These are phyloP conservation scores for Herminia tarsipennalis DNA, from an alignment of 2,888 invertebrate species.

Conservation along the genomic window DNA sequence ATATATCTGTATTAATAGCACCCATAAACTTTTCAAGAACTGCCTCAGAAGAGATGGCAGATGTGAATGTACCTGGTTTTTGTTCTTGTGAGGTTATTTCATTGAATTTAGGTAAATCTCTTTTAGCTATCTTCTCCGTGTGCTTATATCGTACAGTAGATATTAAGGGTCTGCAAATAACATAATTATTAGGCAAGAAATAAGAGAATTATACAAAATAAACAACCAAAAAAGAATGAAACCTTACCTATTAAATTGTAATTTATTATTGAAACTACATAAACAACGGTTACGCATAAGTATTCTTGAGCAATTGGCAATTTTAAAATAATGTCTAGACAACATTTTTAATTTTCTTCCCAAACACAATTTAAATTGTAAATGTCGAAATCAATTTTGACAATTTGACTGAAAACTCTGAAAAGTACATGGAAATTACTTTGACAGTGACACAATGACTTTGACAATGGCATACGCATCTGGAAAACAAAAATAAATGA, in stretches of 20 bases:
- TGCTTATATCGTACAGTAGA: not conserved
- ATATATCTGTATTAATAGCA: constrained; percentile 68
- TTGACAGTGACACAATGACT: too few relatives aligned
- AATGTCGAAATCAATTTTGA: not conserved
- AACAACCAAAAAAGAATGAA: not conserved
- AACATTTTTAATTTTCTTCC: constrained; percentile 55
- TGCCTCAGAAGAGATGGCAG: constrained; percentile 52
- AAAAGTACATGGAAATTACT: too few relatives aligned
- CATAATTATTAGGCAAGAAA: not conserved
- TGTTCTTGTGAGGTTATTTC: not conserved
- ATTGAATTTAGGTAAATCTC: not conserved
- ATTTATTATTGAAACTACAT: constrained; percentile 24
- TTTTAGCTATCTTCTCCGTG: not conserved
- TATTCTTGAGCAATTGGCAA: constrained; percentile 52
- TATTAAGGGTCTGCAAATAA: constrained; percentile 19
- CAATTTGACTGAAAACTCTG: constrained; percentile 4
- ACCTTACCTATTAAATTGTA: constrained; percentile 49
- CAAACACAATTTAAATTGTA: not conserved
- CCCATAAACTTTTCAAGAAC: constrained; percentile 72
- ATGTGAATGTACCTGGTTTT: constrained; percentile 2
- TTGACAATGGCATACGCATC: too few relatives aligned
- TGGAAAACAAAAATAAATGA: too few relatives aligned
- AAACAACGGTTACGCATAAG: constrained; percentile 40
- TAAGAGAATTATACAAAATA: not conserved
- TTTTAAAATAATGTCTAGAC: constrained; percentile 59